Evolutionary conservation across 2,113 vertebrate species (phyloP).

Genomic region (Meriones unguiculatus): DNA sequence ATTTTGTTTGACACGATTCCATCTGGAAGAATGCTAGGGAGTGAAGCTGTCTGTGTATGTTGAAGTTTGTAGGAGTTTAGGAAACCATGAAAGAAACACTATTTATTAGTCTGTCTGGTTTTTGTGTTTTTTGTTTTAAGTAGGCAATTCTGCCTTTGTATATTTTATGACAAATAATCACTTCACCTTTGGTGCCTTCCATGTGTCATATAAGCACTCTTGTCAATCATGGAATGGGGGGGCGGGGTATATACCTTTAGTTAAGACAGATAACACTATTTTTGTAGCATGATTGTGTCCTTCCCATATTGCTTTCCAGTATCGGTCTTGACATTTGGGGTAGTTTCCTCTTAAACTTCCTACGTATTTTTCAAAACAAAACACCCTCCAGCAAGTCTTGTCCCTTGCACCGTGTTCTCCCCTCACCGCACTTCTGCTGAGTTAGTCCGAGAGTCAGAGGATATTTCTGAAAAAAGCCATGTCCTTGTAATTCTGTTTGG

Average conservation of each 20-base stretch:
- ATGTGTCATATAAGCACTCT: constrained; percentile 82
- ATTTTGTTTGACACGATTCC: constrained; percentile 70
- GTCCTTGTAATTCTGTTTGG: constrained; percentile 38
- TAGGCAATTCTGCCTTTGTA: constrained; percentile 80
- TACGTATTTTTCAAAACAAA: constrained; percentile 43
- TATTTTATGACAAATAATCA: constrained; percentile 84
- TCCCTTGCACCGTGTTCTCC: background rate
- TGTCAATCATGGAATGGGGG: constrained; percentile 79
- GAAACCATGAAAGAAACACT: constrained; percentile 85
- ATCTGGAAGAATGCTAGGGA: constrained; percentile 77
- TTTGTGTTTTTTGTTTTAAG: constrained; percentile 41
- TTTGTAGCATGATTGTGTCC: constrained; percentile 84
- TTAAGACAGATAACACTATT: constrained; percentile 86
- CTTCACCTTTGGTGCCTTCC: constrained; percentile 90
- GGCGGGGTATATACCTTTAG: constrained; percentile 81
- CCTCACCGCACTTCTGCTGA: background rate
- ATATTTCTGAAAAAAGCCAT: constrained; percentile 55
- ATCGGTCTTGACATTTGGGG: constrained; percentile 36
- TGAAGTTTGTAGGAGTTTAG: constrained; percentile 86
- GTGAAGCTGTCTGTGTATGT: constrained; percentile 89
- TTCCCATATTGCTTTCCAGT: constrained; percentile 76
- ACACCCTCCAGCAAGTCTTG: background rate
- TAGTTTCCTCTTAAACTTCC: constrained; percentile 49
- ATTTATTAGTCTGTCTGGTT: constrained; percentile 85
- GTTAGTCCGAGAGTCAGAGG: constrained; percentile 61